These are phyloP conservation scores for Acanthoscelides obtectus DNA, from an alignment of 2,888 invertebrate species.

Conservation along the genomic window DNA sequence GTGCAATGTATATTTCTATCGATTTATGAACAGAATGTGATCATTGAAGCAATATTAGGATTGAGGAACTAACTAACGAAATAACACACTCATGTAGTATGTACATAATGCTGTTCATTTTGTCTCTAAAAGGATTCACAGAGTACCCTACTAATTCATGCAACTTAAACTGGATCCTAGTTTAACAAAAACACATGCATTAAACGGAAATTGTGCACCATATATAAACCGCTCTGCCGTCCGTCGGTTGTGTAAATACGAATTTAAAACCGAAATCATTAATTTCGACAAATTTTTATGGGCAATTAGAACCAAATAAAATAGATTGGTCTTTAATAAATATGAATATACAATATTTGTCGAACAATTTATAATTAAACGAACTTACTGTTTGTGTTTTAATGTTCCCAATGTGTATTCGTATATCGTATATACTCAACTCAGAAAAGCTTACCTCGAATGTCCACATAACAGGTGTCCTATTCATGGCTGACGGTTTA, in stretches of 20 bases:
- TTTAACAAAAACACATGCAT: not conserved
- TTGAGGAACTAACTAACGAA: too few relatives aligned
- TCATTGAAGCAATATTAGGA: too few relatives aligned
- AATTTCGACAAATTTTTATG: not conserved
- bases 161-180: not conserved
- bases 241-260: not conserved
- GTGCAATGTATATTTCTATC: too few relatives aligned
- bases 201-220: not conserved
- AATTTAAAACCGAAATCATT: not conserved
- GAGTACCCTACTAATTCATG: not conserved
- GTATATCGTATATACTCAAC: too few relatives aligned
- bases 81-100: too few relatives aligned
- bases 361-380: not conserved
- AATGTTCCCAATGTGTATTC: not conserved
- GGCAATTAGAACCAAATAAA: not conserved
- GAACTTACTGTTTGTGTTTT: not conserved
- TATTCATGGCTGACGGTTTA: too few relatives aligned
- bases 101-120: not conserved
- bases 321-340: not conserved
- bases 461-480: too few relatives aligned
- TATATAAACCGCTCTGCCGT: not conserved
- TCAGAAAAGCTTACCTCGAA: too few relatives aligned
- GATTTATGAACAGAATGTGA: too few relatives aligned
- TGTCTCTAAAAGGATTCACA: not conserved
- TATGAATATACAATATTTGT: not conserved